These are phyloP conservation scores for Leptobrachium leishanense DNA, from an alignment of 2,113 vertebrate species.

Conservation along the genomic window DNA sequence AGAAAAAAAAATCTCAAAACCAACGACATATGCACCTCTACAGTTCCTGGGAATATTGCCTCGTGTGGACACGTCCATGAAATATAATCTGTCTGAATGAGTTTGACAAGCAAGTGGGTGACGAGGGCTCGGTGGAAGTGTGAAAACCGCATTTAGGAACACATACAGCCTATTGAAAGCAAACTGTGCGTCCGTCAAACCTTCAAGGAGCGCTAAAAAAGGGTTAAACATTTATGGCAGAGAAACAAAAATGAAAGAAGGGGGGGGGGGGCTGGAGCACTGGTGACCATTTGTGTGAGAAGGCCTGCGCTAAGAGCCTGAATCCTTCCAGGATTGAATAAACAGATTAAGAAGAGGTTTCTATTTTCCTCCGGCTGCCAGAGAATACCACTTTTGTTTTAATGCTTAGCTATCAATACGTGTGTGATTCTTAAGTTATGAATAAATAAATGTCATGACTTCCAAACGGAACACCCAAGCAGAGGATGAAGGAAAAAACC, in stretches of 20 bases:
- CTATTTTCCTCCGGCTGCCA: slow-evolving; percentile 25
- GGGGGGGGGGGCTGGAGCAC: slow-evolving; percentile 5
- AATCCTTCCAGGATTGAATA: slow-evolving; percentile 36
- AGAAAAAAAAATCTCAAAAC: too few species aligned
- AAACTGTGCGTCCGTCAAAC: too few species aligned
- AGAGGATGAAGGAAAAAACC: background rate
- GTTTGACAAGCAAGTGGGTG: background rate
- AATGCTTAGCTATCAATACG: slow-evolving; percentile 8
- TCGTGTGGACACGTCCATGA: too few species aligned
- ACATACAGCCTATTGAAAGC: background rate
- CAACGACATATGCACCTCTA: too few species aligned
- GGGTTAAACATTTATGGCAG: slow-evolving; percentile 8
- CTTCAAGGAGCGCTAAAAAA: background rate
- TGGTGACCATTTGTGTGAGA: slow-evolving; percentile 17
- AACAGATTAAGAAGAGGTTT: slow-evolving; percentile 36
- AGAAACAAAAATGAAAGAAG: background rate
- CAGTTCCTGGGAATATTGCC: too few species aligned
- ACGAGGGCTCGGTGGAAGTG: background rate
- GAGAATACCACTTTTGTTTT: slow-evolving; percentile 39
- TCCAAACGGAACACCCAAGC: background rate
- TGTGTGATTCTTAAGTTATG: slow-evolving; percentile 2
- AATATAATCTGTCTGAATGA: background rate
- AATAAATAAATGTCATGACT: slow-evolving; percentile 4
- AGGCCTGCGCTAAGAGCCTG: slow-evolving; percentile 4
- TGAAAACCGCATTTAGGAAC: background rate